Evolutionary conservation across 2,888 invertebrate species (phyloP), one percentile per base, ranked within the genome.

Genomic region (Cryptus viduatorius): DNA sequence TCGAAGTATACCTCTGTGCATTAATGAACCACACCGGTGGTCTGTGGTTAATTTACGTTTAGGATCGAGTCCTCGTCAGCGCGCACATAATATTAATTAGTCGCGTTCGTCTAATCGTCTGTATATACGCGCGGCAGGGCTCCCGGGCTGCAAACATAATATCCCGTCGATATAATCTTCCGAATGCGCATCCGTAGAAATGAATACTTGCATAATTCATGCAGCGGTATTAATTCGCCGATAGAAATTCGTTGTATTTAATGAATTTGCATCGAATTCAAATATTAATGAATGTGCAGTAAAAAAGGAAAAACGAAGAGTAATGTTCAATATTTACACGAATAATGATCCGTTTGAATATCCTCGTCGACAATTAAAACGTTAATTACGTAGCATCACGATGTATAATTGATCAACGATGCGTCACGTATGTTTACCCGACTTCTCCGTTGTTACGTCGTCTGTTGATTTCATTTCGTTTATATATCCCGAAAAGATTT

Each of bases 1-100:
- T 44, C 44, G 56, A n/a, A 50, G 61, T 65, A 76, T 76, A 31
- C 50, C 16, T 29, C 19, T 7, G 44, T 44, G 42, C 56, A 77
- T 77, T 77, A 77, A 77, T 77, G 56, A 67, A 56, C 73, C 73
- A 12, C 67, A 53, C 16, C 46, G 53, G 24, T 10, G 71, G 71
- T 56, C 56, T 44, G 44, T 31, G 59, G 59, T 73, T 61, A 61
- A 73, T 73, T 73, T 61, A 44, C 72, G 72, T 73, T 73, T 73
- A 46, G 72, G 8, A 73, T 64, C 64, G 64, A 64, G 31, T 59
- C 19, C 56, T 16, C 31, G 31, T 73, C 48, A 64, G 44, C 24
- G 29, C 29, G 59, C 31, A 48, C 61, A 37, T 69, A 48, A 68
- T 78, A 61, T 69, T 69, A 69, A 78, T 78, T 68, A 61, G 78